Percentiles rank a stretch among this genome's conserved stretches.
Evolutionary conservation across 2,113 vertebrate species (phyloP).

Genomic region (Tyto alba): DNA sequence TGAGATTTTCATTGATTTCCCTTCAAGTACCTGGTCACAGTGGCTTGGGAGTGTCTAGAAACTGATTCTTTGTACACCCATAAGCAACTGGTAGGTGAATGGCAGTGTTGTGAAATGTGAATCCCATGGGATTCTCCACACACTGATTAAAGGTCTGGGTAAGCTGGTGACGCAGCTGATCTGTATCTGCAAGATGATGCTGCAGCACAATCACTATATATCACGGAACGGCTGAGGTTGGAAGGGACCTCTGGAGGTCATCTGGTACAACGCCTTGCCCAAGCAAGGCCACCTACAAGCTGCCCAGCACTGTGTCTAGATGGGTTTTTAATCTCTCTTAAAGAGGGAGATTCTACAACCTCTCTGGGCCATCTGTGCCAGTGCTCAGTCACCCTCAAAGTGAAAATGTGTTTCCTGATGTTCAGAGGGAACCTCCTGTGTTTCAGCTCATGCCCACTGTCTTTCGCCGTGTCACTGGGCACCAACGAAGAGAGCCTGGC

Average conservation of each 20-base stretch:
- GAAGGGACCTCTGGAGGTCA: not conserved
- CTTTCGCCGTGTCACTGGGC: not conserved
- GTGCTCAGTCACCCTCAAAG: not conserved
- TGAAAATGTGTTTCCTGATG: not conserved
- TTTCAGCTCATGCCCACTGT: not conserved
- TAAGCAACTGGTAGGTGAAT: not conserved
- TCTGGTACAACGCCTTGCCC: not conserved
- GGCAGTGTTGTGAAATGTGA: not conserved
- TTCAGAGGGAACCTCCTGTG: not conserved
- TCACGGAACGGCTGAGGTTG: fast-evolving
- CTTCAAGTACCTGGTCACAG: not conserved
- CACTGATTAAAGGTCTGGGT: not conserved
- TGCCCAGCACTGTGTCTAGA: not conserved
- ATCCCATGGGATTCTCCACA: not conserved
- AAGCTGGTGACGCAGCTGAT: not conserved
- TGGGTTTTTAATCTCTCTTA: not conserved
- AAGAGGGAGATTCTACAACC: not conserved
- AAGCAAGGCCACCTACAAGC: not conserved
- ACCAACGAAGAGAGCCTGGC: not conserved
- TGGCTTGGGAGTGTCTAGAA: not conserved
- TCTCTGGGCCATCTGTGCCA: not conserved
- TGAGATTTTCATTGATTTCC: not conserved
- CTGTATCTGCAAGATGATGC: not conserved
- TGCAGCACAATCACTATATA: not conserved
- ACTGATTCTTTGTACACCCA: fast-evolving